Percentiles rank a stretch among this genome's conserved stretches.
These are phyloP conservation scores for Paramisgurnus dabryanus DNA, from an alignment of 2,113 vertebrate genomes.

Conservation along the genomic window DNA sequence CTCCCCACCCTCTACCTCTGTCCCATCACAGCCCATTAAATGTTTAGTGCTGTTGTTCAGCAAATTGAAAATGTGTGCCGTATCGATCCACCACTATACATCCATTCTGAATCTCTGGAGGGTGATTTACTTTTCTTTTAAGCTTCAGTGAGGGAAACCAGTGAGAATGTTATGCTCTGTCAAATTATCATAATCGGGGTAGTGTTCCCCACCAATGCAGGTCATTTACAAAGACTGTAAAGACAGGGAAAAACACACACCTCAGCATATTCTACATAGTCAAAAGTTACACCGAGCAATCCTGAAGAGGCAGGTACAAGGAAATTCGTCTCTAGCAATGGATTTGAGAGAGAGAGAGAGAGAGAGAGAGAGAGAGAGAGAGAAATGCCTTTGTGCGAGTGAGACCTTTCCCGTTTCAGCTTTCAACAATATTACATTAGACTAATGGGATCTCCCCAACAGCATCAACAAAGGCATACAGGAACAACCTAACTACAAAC, in stretches of 20 bases:
- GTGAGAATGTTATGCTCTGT: neutral
- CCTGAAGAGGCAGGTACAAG: neutral
- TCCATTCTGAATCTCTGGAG: constrained; percentile 52
- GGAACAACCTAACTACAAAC: constrained; percentile 36
- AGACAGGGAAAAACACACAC: neutral
- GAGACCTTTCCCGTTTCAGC: constrained; percentile 3
- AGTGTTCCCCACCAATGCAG: neutral
- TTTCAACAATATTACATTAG: constrained; percentile 52
- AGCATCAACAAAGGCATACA: constrained; percentile 37
- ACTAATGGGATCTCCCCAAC: constrained; percentile 46
- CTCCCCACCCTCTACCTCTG: neutral
- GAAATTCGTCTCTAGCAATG: neutral
- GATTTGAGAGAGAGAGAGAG: neutral
- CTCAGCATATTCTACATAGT: constrained; percentile 9
- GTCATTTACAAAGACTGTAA: neutral
- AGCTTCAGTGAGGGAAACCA: constrained; percentile 36
- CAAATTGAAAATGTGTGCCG: constrained; percentile 39
- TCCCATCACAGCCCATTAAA: constrained; percentile 46
- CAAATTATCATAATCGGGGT: neutral
- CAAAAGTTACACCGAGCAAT: neutral
- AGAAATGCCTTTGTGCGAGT: neutral
- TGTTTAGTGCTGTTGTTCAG: constrained; percentile 38
- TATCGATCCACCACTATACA: constrained; percentile 43
- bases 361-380: neutral
- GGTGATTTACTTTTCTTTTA: constrained; percentile 33